Base-by-base conservation (phyloP, 2,888 invertebrate genomes). In the Zaprionus bogoriensis region DNA sequence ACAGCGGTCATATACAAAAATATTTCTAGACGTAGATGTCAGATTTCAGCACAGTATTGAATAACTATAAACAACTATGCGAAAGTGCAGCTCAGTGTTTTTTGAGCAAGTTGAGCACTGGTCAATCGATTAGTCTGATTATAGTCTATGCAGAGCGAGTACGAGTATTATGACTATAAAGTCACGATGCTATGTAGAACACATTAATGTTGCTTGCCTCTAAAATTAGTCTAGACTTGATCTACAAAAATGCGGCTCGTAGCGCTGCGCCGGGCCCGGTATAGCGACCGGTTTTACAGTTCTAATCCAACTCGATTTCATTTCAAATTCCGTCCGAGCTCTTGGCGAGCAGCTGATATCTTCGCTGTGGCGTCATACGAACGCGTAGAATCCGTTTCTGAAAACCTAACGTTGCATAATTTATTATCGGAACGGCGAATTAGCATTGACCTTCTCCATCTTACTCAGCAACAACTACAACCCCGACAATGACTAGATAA, bases 381-480 rank as follows among this genome's bases (percentile, higher is more conserved):
- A 28, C 53, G 55, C 52, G 60, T 73, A 70, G 65, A 30, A 69
- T 59, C 23, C 38, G 41, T 44, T 62, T 66, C n/a, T 32, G 10
- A 39, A 42, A 28, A 41, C 6, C 41, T 14, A 57, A 38, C 10
- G 41, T 51, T 70, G 69, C 61, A 70, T 69, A 65, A 69, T 59
- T 67, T 52, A 58, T 51, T 54, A 59, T 23, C 25, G 38, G 39
- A 73, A 66, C 76, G 60, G 62, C 67, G 52, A 71, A 67, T 74
- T 77, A 73, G 65, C 85, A 78, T 82, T 85, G 84, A 87, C 84
- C 84, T 87, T 85, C 77, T 63, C 57, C 59, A 50, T 27, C 47
- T 58, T 70, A 62, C 58, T 70, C 71, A 58, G 55, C 70, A 54
- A 22, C 39, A 45, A 23, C 28, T 22, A 22, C 57, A 42, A 4